These are phyloP conservation scores for Molorchus minor DNA, from an alignment of 2,888 invertebrate genomes.

Conservation along the genomic window DNA sequence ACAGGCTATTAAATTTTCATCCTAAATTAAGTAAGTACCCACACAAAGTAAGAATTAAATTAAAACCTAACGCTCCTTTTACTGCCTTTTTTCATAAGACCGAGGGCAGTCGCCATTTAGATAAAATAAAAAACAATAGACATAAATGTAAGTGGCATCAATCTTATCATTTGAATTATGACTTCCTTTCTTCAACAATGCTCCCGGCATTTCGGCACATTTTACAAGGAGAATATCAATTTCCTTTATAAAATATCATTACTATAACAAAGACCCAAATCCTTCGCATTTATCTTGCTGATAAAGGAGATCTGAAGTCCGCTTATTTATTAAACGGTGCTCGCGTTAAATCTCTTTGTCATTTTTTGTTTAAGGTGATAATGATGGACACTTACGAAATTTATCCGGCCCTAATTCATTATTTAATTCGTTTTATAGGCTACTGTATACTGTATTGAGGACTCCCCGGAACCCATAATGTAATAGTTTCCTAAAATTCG, in stretches of 20 bases:
- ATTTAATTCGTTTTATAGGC: too few species aligned
- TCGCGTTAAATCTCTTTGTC: too few species aligned
- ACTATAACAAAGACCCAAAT: slow-evolving; percentile 51
- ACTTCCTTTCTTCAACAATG: slow-evolving; percentile 43
- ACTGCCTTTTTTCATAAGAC: slow-evolving; percentile 21
- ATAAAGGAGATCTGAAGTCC: slow-evolving; percentile 47
- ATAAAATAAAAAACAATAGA: slow-evolving; percentile 45
- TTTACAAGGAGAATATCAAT: slow-evolving; percentile 53
- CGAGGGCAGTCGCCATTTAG: slow-evolving; percentile 33
- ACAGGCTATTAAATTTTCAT: too few species aligned
- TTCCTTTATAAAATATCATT: slow-evolving; percentile 56
- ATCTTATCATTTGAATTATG: slow-evolving; percentile 47
- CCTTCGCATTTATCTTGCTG: slow-evolving; percentile 48
- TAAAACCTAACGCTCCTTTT: too few species aligned
- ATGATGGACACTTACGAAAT: too few species aligned
- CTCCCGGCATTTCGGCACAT: slow-evolving; percentile 48
- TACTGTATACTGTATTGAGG: too few species aligned
- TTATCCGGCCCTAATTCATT: too few species aligned
- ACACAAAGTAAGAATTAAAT: too few species aligned
- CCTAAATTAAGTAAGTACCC: too few species aligned
- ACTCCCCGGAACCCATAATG: too few species aligned
- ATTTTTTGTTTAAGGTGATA: too few species aligned
- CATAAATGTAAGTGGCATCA: slow-evolving; percentile 48
- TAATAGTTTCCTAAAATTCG: too few species aligned
- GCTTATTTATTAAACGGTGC: slow-evolving; percentile 37